Evolutionary conservation across 2,797 vertebrate species (phyloP).

Genomic region (Megaceryle alcyon): DNA sequence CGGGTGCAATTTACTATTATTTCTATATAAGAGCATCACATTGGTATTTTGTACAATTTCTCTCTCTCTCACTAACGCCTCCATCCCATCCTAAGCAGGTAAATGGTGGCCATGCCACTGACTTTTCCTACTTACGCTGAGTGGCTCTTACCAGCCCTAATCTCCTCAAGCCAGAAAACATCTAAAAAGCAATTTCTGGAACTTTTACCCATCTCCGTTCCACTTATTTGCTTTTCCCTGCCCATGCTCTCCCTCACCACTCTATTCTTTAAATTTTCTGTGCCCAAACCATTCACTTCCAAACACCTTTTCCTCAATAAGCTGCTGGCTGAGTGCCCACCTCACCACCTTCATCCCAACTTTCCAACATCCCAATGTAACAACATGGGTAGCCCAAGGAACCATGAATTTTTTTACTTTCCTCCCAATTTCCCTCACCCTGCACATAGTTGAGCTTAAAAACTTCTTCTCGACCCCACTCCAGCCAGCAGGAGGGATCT

Average conservation of each 20-base stretch:
- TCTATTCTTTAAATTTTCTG: neutral
- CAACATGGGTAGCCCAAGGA: neutral
- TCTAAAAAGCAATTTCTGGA: slow-evolving; percentile 3
- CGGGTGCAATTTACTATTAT: neutral
- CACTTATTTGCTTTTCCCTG: neutral
- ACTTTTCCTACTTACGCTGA: neutral
- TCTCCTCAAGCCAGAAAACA: slow-evolving; percentile 1
- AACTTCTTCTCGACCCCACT: rapidly evolving
- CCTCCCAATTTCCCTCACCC: neutral
- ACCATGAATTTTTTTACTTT: neutral
- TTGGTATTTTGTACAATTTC: neutral
- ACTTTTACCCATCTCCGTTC: neutral
- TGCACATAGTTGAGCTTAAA: neutral
- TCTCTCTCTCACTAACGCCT: neutral
- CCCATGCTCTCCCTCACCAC: neutral
- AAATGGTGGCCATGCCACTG: neutral
- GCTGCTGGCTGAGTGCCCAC: neutral
- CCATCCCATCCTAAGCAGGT: neutral
- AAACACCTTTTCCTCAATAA: neutral
- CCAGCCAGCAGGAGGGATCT: neutral
- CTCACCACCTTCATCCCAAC: neutral
- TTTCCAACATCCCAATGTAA: neutral
- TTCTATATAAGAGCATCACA: neutral
- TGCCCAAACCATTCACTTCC: neutral
- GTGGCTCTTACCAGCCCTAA: neutral